Conservation (phyloP, 2,797 vertebrate species). For the Knipowitschia caucasica region DNA sequence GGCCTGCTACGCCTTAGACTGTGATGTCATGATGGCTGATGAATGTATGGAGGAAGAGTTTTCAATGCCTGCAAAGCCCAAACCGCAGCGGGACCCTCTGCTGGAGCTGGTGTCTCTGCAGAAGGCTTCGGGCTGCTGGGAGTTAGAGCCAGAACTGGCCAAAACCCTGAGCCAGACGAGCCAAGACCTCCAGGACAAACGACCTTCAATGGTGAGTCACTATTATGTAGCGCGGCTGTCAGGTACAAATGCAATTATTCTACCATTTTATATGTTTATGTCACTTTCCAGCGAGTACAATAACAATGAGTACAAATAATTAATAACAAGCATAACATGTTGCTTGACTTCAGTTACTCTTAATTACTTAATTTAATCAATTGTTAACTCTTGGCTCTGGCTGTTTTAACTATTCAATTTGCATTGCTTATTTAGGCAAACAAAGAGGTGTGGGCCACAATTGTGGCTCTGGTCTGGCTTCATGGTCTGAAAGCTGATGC, state of each 20-base stretch:
- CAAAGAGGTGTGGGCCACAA: constrained; percentile 74
- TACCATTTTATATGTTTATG: no score
- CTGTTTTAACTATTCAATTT: not conserved
- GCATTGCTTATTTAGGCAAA: constrained; percentile 41
- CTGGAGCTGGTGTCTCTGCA: constrained; percentile 74
- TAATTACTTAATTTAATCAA: no score
- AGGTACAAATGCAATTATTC: no score
- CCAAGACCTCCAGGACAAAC: constrained; percentile 48
- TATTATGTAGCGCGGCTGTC: no score
- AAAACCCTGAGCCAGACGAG: constrained; percentile 53
- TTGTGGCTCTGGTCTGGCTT: constrained; percentile 81
- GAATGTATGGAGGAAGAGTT: no score
- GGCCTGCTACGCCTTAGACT: no score
- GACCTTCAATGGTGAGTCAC: constrained; percentile 59
- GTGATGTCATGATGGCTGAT: not conserved
- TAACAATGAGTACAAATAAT: no score
- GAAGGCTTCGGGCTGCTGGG: constrained; percentile 78
- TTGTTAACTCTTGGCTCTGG: not conserved
- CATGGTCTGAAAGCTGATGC: constrained; percentile 54
- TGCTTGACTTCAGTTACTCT: no score
- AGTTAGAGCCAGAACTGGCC: constrained; percentile 56
- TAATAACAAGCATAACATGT: no score
- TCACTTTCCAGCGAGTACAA: no score
- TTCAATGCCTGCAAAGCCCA: not conserved
- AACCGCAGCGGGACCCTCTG: constrained; percentile 34